Evolutionary conservation across 2,113 vertebrate species (phyloP), one percentile per base, ranked within the genome.

Genomic region (Jaculus jaculus): DNA sequence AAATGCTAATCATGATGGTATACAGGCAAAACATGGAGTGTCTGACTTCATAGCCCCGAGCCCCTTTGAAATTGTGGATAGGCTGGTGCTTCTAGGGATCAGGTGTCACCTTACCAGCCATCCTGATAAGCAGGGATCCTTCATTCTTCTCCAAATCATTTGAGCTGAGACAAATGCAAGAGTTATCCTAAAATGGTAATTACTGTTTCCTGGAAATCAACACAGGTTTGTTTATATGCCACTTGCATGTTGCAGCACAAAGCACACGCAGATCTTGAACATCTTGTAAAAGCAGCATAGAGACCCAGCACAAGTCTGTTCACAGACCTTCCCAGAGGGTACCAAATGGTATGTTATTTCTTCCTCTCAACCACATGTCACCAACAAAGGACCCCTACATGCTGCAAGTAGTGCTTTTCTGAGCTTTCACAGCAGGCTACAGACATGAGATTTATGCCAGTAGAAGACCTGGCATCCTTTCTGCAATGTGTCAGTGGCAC

Each of bases 331-430:
- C 95, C 96, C 89, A 79, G 96, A 94, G 75, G 79, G 96, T 81
- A 92, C 81, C 92, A 97, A 93, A 96, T 94, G 95, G 54, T 84
- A 85, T 93, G 95, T 96, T 93, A 75, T 93, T 96, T 97, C n/a
- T 90, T 92, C 86, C 89, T 92, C 91, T 65, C n/a, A 90, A 42
- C 61, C 88, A 68, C 61, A 78, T 96, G 93, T 96, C 96, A 93
- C 90, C 93, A 89, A 82, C 66, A 96, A 81, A 96, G 94, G 94
- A 97, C 92, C 77, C 54, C 80, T 95, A 74, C 92, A 18, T 75
- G 66, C 92, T 94, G 47, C 68, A 95, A 89, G 65, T 24, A 86
- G 32, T 71, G 83, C 23, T 87, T 94, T 83, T 82, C 26, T 30
- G 78, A 78, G 54, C 72, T 60, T 34, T 84, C 42, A 4, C n/a